Base-by-base conservation (phyloP, 2,888 invertebrate genomes). In the Mimumesa dahlbomi region DNA sequence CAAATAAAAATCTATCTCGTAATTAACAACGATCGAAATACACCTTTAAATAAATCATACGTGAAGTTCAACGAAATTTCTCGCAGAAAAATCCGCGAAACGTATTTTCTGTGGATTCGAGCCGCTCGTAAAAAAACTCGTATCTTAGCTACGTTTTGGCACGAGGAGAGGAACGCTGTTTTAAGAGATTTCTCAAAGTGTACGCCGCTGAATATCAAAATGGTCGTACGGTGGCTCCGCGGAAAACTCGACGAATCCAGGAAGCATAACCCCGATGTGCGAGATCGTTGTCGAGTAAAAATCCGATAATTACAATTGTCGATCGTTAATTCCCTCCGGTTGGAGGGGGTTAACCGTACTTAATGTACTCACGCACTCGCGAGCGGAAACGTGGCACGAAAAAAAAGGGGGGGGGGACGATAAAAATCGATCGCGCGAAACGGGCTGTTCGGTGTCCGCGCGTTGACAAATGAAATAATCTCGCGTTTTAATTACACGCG, bases 161-260 rank as follows among this genome's bases (percentile, higher is more conserved):
- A 80, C 79, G 81, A 80, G 81, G 79, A 80, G 79, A 80, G 79
- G 79, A 80, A 80, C 79, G 81, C 73, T 64, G 75, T 81, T 70
- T 75, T 71, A 62, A 67, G 58, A 76, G 63, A 56, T 65, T 22
- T 46, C 25, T 3, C 4, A 25, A 18, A 25, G 13, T 9, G 22
- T 13, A 25, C 22, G 21, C 52, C 34, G 56, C 46, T 58, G 63
- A 54, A 78, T 77, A 75, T 72, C 69, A 77, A 77, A 77, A 65
- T 50, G 54, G 57, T 29, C 4, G 4, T 18, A 40, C 9, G 16
- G 40, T 49, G 6, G 4, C n/a, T 50, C 46, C 31, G 14, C 3
- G 22, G 22, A 42, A 16, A 19, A 19, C 7, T 38, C 1, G 5
- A 11, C 1, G 1, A 1, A 11, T 38, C 6, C 1, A 6, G 16